phyloP scores from a whole-genome alignment of 2,888 invertebrate species.

The Cloeon dipterum region DNA sequence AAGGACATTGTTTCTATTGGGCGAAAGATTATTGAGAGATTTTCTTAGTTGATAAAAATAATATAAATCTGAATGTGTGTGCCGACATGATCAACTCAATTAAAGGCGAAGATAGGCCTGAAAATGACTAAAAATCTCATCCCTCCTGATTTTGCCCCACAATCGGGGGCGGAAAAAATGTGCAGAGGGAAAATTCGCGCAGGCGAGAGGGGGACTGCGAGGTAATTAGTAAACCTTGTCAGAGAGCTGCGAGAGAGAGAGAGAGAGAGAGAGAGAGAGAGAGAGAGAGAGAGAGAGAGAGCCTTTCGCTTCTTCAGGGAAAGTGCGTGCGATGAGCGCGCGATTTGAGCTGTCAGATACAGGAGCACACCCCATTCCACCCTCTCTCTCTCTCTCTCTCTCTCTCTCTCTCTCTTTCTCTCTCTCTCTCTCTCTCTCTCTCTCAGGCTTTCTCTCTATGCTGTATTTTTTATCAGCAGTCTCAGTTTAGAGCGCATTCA shows the following conservation, averaged over 20 bases:
- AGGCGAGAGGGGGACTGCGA: not conserved
- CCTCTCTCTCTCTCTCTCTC: not conserved
- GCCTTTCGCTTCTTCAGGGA: slow-evolving; percentile 1
- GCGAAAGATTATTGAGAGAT: no score
- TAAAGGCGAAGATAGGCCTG: no score
- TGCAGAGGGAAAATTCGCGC: not conserved
- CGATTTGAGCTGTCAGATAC: slow-evolving; percentile 2
- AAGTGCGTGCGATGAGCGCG: not conserved
- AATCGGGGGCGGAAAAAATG: not conserved
- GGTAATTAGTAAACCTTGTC: slow-evolving; percentile 2
- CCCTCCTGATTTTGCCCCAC: no score
- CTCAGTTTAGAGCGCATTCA: slow-evolving; percentile 1
- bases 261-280: not conserved
- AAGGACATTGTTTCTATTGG: no score
- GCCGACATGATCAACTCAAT: no score
- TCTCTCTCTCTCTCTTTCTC: not conserved
- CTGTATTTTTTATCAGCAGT: not conserved
- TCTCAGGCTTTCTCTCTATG: no score
- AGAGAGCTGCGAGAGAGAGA: not conserved
- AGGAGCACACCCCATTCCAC: slow-evolving; percentile 1
- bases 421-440: not conserved
- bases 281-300: not conserved
- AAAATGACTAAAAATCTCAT: no score
- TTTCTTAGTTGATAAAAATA: no score
- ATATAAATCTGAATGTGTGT: no score